Conservation (phyloP, 1,140 invertebrate genomes). For the Cephus cinctus region DNA sequence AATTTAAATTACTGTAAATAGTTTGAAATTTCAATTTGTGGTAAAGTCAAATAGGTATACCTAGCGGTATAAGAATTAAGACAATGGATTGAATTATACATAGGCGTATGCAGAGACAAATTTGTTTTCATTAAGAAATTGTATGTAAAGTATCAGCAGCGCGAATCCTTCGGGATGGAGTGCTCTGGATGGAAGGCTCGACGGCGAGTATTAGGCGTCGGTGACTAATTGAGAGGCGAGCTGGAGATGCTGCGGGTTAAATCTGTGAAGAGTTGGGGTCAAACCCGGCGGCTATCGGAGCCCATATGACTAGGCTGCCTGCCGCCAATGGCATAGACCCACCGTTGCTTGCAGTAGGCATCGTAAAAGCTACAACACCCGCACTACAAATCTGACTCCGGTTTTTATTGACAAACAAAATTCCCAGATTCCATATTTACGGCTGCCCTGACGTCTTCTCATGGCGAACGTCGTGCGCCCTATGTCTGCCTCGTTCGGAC, state of each 20-base stretch:
- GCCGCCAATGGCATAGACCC: slow-evolving; percentile 2
- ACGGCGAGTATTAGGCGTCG: too few species aligned
- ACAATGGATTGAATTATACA: too few species aligned
- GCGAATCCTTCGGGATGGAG: too few species aligned
- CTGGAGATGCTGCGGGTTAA: not conserved
- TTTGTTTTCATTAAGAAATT: too few species aligned
- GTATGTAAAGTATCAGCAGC: too few species aligned
- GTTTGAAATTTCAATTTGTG: too few species aligned
- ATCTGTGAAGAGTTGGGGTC: not conserved
- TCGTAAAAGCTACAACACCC: slow-evolving; percentile 15
- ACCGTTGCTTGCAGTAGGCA: slow-evolving; percentile 5
- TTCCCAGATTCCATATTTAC: slow-evolving; percentile 23
- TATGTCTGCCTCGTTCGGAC: slow-evolving; percentile 1
- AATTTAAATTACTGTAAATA: too few species aligned
- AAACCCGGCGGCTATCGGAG: not conserved
- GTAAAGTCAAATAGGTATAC: too few species aligned
- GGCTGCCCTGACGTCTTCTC: slow-evolving; percentile 2
- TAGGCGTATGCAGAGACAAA: too few species aligned
- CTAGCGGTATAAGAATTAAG: too few species aligned
- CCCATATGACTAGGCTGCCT: not conserved
- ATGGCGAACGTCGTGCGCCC: not conserved
- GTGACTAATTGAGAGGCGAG: slow-evolving; percentile 4
- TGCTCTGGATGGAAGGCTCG: too few species aligned
- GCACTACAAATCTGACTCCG: slow-evolving; percentile 4
- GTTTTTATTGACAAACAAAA: slow-evolving; percentile 28